Percentiles rank a stretch among this genome's conserved stretches.
Conservation (phyloP, 2,113 vertebrate species). For the Xiphophorus hellerii region DNA sequence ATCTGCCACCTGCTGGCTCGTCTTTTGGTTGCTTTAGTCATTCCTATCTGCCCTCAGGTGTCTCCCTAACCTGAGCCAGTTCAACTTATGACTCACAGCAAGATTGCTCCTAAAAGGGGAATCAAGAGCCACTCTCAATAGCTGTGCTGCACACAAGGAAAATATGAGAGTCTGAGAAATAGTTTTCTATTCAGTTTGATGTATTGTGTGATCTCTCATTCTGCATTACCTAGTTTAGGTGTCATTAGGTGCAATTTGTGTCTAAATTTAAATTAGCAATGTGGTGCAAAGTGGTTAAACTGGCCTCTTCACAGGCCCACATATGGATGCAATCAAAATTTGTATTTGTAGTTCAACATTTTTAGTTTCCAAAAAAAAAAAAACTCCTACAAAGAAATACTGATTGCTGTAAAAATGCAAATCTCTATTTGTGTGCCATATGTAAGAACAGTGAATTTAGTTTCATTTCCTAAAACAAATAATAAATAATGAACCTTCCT, state of each 20-base stretch:
- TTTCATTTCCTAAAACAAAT: not conserved
- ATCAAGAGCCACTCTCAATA: not conserved
- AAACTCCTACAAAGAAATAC: not conserved
- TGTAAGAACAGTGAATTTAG: not conserved
- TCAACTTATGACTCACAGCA: not conserved
- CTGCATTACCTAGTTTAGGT: not conserved
- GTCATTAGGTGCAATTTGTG: not conserved
- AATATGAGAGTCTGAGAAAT: not conserved
- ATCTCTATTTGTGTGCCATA: not conserved
- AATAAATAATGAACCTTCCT: too few relatives aligned
- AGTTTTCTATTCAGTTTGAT: not conserved
- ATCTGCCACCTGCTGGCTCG: not conserved
- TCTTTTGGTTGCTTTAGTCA: not conserved
- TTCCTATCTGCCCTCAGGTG: not conserved
- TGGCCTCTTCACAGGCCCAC: not conserved
- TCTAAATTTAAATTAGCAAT: not conserved
- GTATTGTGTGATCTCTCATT: not conserved
- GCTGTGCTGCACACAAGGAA: not conserved
- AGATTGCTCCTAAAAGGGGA: not conserved
- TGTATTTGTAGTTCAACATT: not conserved
- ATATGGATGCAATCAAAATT: not conserved
- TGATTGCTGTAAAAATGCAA: not conserved
- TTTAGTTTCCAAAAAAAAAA: not conserved
- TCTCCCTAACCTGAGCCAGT: not conserved
- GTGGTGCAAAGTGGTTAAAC: too few relatives aligned